Evolutionary conservation across 2,888 invertebrate species (phyloP).

Genomic region (Drosophila melanocephala): DNA sequence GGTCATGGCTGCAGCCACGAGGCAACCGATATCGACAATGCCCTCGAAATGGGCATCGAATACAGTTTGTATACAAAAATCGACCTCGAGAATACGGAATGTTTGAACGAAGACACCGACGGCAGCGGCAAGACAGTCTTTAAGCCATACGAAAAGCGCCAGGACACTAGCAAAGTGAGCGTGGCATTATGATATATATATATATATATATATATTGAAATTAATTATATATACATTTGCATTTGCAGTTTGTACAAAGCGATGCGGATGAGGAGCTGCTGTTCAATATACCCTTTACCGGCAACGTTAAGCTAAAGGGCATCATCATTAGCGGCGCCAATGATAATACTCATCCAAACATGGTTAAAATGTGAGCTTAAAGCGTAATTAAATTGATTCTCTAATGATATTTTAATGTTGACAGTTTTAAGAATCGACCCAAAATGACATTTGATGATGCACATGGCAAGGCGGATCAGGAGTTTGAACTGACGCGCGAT

Average conservation of each 20-base stretch:
- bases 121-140: slow-evolving; percentile 95
- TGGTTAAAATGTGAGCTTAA: slow-evolving; percentile 93
- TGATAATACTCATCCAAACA: slow-evolving; percentile 93
- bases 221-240: background rate
- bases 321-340: slow-evolving; percentile 96
- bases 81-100: slow-evolving; percentile 93
- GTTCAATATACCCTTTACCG: slow-evolving; percentile 98
- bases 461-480: slow-evolving; percentile 91
- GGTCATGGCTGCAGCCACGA: slow-evolving; percentile 83
- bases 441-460: slow-evolving; percentile 98
- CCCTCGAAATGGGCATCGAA: slow-evolving; percentile 84
- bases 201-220: background rate
- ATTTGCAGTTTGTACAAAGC: slow-evolving; percentile 94
- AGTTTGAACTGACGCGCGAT: slow-evolving; percentile 94
- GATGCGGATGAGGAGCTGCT: slow-evolving; percentile 98
- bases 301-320: slow-evolving; percentile 97
- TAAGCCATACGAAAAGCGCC: slow-evolving; percentile 95
- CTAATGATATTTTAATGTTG: slow-evolving; percentile 43
- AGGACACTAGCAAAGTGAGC: slow-evolving; percentile 90
- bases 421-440: slow-evolving; percentile 96
- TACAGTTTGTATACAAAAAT: slow-evolving; percentile 94
- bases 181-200: background rate
- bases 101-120: slow-evolving; percentile 95
- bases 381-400: background rate
- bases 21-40: slow-evolving; percentile 83